Base-by-base conservation (phyloP, 2,888 invertebrate species). In the Meliscaeva auricollis region DNA sequence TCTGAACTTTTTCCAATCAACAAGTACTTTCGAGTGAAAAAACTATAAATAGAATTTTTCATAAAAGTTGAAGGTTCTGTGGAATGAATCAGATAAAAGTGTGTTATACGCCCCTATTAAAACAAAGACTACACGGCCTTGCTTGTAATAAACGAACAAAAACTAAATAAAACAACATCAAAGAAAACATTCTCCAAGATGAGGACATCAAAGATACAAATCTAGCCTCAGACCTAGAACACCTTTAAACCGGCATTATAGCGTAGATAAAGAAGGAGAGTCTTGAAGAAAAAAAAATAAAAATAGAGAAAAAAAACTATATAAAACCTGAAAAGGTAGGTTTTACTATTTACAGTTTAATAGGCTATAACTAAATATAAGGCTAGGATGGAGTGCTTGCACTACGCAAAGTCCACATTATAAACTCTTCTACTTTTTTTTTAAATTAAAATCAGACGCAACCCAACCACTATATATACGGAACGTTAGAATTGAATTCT, bases 161-260 rank as follows among this genome's bases (percentile, higher is more conserved):
- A 52, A n/a, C 13, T 3, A 64, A 5, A 11, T 11, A 30, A 9
- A 38, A 26, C 11, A 54, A 69, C 62, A 64, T 56, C 52, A 32
- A 73, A 58, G 66, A 32, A 50, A 44, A 79, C 32, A 38, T 50
- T 62, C 30, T 8, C 17, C 32, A 41, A 77, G 81, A 82, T 82
- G 68, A 74, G 60, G 60, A 80, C 44, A 60, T 32, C 50, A 35
- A n/a, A 20, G 68, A 80, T 74, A 73, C 72, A 77, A 72, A 66
- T 22, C 64, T 41, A 38, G 30, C 52, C 30, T 41, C 62, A 70
- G 56, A 76, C 70, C 70, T 60, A 54, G 77, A 68, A 66, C 77
- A 77, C 66, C 72, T 72, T 50, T 56, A 20, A n/a, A 38, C 68
- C 68, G 60, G 50, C 50, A 52, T 13, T 22, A 22, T 58, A 8